These are phyloP conservation scores for Lytechinus pictus DNA, from an alignment of 35 echinoderm and acorn worm genomes.

Conservation along the genomic window DNA sequence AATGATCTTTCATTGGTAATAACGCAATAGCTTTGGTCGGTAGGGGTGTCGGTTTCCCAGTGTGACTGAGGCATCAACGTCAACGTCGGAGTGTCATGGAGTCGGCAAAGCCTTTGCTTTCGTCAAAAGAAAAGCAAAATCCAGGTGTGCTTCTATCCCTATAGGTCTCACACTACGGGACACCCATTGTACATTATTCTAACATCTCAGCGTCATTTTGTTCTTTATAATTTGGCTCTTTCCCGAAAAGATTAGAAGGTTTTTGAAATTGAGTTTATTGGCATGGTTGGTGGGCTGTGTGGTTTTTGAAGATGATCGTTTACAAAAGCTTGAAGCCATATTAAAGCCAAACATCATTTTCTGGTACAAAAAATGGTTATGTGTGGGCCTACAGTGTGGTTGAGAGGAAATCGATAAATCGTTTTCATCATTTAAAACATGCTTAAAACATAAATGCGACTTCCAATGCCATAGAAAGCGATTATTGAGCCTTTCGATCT, in stretches of 20 bases:
- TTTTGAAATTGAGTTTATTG: not conserved
- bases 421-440: no score
- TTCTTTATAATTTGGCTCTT: not conserved
- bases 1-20: no score
- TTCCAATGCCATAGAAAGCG: no score
- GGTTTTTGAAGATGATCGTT: not conserved
- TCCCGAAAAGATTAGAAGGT: not conserved
- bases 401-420: no score
- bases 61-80: not conserved
- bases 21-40: no score
- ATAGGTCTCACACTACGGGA: not conserved
- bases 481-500: no score
- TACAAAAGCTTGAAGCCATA: not conserved
- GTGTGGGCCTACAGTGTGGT: not conserved
- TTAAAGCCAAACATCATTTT: not conserved
- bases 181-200: not conserved
- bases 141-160: not conserved
- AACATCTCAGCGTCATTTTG: not conserved
- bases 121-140: not conserved
- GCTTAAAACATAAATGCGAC: no score
- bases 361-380: not conserved
- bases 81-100: not conserved
- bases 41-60: no score
- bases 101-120: slow-evolving; percentile 2
- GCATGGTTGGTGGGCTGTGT: not conserved